Conservation (phyloP, 1,140 invertebrate species). For the Pseudobourletiella spinata region DNA sequence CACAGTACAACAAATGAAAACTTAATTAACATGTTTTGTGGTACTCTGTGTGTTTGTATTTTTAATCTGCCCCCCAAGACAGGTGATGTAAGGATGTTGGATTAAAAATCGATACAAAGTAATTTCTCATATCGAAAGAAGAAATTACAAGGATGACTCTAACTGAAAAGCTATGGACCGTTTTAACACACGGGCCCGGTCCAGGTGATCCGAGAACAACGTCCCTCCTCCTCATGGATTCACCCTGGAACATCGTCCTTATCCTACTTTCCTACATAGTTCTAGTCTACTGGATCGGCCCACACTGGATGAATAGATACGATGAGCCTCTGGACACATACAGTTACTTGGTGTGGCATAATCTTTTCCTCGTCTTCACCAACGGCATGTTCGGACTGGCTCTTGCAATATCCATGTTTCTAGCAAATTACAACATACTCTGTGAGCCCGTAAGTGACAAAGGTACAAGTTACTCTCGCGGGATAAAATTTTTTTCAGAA, state of each 20-base stretch:
- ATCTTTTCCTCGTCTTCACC: not conserved
- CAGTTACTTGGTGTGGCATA: not conserved
- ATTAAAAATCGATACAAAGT: too few species aligned
- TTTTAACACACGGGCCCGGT: not conserved
- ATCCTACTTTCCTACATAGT: not conserved
- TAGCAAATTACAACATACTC: not conserved
- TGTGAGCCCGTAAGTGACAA: slow-evolving; percentile 4
- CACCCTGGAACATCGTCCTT: not conserved
- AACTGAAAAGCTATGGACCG: too few species aligned
- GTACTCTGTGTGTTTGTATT: too few species aligned
- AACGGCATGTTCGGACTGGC: not conserved
- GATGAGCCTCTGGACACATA: not conserved
- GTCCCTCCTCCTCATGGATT: not conserved
- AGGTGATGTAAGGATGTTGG: too few species aligned
- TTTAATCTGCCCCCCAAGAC: too few species aligned
- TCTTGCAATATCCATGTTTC: not conserved
- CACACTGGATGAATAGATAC: not conserved
- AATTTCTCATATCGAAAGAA: too few species aligned
- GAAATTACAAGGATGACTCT: too few species aligned
- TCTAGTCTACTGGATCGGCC: not conserved
- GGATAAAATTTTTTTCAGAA: too few species aligned
- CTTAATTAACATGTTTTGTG: too few species aligned
- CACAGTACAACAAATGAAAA: too few species aligned
- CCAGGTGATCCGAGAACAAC: not conserved
- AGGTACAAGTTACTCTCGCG: too few species aligned